Evolutionary conservation across 2,888 invertebrate species (phyloP).

Genomic region (Helleia helle): DNA sequence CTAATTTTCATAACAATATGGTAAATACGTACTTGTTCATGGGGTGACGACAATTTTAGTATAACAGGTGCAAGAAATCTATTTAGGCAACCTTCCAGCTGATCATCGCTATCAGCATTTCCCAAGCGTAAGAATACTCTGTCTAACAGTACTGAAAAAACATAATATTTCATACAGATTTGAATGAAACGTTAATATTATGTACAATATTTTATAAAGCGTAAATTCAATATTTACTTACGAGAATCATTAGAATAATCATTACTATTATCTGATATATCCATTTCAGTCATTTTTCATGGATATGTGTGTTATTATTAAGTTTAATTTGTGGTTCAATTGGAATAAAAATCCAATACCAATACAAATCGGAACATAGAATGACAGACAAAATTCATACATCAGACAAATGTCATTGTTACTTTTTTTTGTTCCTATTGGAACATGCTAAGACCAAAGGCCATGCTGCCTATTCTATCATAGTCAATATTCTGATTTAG

Average conservation of each 20-base stretch:
- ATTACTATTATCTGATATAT: conserved; percentile 47
- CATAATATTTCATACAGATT: conserved; percentile 23
- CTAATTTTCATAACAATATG: too few relatives aligned
- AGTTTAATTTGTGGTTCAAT: conserved; percentile 9
- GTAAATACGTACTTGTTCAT: conserved; percentile 79
- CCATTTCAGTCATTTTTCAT: conserved; percentile 62
- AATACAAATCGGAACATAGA: conserved; percentile 25
- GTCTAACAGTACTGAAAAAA: conserved; percentile 84
- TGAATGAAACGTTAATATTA: not conserved
- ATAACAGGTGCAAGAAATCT: conserved; percentile 91
- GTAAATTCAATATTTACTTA: conserved; percentile 30
- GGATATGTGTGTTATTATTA: conserved; percentile 20
- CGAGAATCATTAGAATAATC: conserved; percentile 61
- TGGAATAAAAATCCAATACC: conserved; percentile 11
- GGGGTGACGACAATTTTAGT: conserved; percentile 89
- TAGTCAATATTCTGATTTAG: too few relatives aligned
- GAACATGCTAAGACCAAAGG: too few relatives aligned
- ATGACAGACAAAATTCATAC: conserved; percentile 35
- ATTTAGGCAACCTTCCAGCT: conserved; percentile 84
- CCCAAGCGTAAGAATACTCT: conserved; percentile 91
- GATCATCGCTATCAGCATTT: conserved; percentile 91
- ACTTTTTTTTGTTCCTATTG: too few relatives aligned
- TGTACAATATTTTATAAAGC: conserved; percentile 1
- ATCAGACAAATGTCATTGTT: conserved; percentile 13
- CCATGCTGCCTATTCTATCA: too few relatives aligned